Conservation (phyloP, 2,797 vertebrate genomes). For the Diplodus sargus region DNA sequence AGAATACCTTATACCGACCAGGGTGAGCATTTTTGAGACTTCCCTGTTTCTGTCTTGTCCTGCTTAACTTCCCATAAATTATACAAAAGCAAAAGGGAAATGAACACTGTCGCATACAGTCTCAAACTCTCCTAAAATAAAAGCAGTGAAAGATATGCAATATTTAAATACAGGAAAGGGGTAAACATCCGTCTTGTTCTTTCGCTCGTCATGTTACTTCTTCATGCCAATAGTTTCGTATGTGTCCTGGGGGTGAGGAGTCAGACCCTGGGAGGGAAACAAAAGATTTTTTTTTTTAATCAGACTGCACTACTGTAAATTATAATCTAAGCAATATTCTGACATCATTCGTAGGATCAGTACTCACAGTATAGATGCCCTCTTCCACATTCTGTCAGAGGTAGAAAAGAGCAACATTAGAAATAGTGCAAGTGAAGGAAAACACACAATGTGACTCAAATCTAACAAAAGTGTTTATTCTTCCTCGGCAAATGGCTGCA, state of each 20-base stretch:
- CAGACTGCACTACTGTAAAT: accelerated
- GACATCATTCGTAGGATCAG: no score
- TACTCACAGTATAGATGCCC: constrained; percentile 76
- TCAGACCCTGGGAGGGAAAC: constrained; percentile 75
- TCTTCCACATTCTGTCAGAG: constrained; percentile 60
- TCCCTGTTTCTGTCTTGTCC: constrained; percentile 17
- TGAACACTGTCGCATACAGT: not conserved
- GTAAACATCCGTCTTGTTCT: not conserved
- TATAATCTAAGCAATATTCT: not conserved
- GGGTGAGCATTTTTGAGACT: constrained; percentile 11
- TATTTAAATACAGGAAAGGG: constrained; percentile 39
- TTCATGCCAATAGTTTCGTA: constrained; percentile 83
- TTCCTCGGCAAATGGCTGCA: not conserved
- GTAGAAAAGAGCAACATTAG: constrained; percentile 26
- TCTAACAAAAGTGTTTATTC: no score
- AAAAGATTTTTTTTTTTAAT: no score
- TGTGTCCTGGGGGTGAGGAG: constrained; percentile 71
- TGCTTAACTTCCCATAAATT: constrained; percentile 2
- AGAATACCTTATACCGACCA: not conserved
- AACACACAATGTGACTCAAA: not conserved
- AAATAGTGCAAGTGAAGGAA: not conserved
- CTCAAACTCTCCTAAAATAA: not conserved
- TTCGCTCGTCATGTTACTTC: constrained; percentile 34
- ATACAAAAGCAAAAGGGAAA: constrained; percentile 20
- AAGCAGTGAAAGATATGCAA: constrained; percentile 9